Evolutionary conservation across 1,140 invertebrate genomes (phyloP).

Genomic region (Pseudomyrmex gracilis): DNA sequence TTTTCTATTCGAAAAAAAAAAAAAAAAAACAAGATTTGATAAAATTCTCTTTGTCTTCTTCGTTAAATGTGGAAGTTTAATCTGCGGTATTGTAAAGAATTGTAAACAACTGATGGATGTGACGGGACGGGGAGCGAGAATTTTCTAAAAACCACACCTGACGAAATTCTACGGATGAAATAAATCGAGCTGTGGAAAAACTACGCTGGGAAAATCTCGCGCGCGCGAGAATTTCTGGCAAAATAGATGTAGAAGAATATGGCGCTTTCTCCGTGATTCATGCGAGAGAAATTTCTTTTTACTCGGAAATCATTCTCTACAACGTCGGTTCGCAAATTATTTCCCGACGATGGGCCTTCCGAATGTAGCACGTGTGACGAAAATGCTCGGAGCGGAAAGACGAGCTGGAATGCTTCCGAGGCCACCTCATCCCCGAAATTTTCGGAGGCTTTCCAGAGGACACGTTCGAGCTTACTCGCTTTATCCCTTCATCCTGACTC

Average conservation of each 20-base stretch:
- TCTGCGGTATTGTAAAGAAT: background rate
- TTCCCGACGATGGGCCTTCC: constrained; percentile 34
- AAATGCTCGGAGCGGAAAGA: constrained; percentile 39
- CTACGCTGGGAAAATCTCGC: background rate
- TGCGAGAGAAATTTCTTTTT: constrained; percentile 43
- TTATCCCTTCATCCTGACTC: constrained; percentile 62
- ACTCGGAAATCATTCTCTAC: constrained; percentile 11
- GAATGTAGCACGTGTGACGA: constrained; percentile 51
- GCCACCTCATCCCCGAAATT: constrained; percentile 58
- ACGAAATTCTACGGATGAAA: constrained; percentile 1
- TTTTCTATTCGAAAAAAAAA: background rate
- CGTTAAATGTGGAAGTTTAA: background rate
- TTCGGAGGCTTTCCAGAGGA: constrained; percentile 60
- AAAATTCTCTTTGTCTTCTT: background rate
- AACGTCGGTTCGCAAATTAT: constrained; percentile 57
- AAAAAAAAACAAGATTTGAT: background rate
- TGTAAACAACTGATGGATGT: background rate
- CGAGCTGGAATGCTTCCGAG: constrained; percentile 48
- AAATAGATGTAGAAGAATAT: constrained; percentile 36
- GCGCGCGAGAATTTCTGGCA: background rate
- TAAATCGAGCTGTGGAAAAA: constrained; percentile 14
- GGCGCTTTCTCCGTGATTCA: constrained; percentile 2
- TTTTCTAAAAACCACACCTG: no score
- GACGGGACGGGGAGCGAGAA: background rate
- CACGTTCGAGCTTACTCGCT: constrained; percentile 68